Percentiles rank a stretch among this genome's conserved stretches.
Evolutionary conservation across 2,888 invertebrate genomes (phyloP).

Genomic region (Chaitophorus viminalis): DNA sequence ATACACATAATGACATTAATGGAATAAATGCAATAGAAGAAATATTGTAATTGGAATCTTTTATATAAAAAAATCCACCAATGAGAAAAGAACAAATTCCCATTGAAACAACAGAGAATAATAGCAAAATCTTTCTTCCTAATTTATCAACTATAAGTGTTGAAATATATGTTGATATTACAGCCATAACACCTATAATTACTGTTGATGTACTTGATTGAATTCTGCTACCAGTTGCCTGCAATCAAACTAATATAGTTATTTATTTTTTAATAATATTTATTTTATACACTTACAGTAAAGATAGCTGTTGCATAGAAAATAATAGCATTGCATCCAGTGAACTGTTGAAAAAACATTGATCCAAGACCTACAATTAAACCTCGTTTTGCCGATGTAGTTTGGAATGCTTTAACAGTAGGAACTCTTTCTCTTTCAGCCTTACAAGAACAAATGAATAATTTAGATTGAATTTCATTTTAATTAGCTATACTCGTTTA

Average conservation of each 20-base stretch:
- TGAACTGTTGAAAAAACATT: conserved; percentile 90
- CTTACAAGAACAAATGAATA: conserved; percentile 63
- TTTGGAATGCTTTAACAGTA: conserved; percentile 63
- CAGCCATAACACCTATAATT: conserved; percentile 84
- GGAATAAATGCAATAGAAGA: conserved; percentile 78
- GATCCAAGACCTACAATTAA: conserved; percentile 79
- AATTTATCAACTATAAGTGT: conserved; percentile 82
- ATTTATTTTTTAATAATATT: neutral
- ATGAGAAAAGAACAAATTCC: conserved; percentile 76
- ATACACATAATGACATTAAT: conserved; percentile 77
- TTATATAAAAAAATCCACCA: conserved; percentile 76
- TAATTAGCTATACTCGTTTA: neutral
- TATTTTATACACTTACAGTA: conserved; percentile 65
- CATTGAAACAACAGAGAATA: conserved; percentile 79
- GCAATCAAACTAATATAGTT: conserved; percentile 33
- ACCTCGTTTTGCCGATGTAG: conserved; percentile 75
- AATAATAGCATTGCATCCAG: conserved; percentile 85
- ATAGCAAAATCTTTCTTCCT: conserved; percentile 80
- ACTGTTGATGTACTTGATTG: conserved; percentile 76
- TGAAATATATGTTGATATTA: conserved; percentile 78
- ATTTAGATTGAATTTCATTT: neutral
- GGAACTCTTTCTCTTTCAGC: conserved; percentile 71
- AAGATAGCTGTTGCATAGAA: conserved; percentile 84
- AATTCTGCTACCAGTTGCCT: conserved; percentile 73
- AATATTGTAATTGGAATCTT: conserved; percentile 67